Evolutionary conservation across 2,888 invertebrate species (phyloP), one percentile per base, ranked within the genome.

Genomic region (Melanotus villosus): DNA sequence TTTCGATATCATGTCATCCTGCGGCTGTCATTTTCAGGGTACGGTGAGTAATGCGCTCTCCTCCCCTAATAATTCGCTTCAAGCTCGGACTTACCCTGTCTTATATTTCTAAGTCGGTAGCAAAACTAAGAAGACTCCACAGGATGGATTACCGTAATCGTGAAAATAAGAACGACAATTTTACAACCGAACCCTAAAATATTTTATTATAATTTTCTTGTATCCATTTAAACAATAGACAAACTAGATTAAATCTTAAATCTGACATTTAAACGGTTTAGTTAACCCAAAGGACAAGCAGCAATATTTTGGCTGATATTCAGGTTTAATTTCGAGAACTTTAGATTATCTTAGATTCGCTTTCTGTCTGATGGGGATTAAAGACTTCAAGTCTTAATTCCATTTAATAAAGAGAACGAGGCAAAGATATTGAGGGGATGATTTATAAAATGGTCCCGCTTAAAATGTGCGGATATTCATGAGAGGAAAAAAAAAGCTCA

Each of bases 11-110:
- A 73, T 76, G 80, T 80, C 80, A 81, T 76, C 76, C 77, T 74
- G 74, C 62, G 66, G 77, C 80, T 82, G 82, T 82, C 82, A 81
- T 78, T 77, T 78, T 77, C 81, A 82, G 80, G 76, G 76, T 72
- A 75, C 75, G 75, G 77, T 81, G 80, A 82, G 77, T 81, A 81
- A 82, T 82, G 82, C 72, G 70, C 73, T 74, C 76, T 78, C 79
- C 78, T 74, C 79, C 76, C 79, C 76, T 64, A 68, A 68, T 68
- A 68, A 68, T 57, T 68, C 58, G 14, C 36, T 47, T 57, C 36
- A 43, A 68, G 32, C 62, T 68, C 57, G 68, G 68, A 68, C 68
- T 63, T 47, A 18, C 47, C 34, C 47, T 26, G 58, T 60, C 34
- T 54, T 63, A 34, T 64, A 38, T 43, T 43, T 23, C 32, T 38